These are phyloP conservation scores for Apolygus lucorum DNA, from an alignment of 1,140 invertebrate species.

Conservation along the genomic window DNA sequence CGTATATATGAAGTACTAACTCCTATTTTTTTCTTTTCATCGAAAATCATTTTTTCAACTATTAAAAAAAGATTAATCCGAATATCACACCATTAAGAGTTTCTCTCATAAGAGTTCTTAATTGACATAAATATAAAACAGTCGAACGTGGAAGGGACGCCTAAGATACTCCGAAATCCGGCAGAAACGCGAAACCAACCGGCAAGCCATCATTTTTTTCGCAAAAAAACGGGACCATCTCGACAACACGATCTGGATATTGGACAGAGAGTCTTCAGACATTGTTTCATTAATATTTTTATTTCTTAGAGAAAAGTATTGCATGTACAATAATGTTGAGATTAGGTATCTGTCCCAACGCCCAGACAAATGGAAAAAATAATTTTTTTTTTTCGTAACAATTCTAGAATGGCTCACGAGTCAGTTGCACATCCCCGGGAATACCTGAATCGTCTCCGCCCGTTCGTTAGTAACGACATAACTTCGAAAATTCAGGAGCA, in stretches of 20 bases:
- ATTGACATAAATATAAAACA: neutral
- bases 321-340: neutral
- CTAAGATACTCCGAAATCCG: neutral
- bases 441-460: constrained; percentile 3
- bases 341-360: constrained; percentile 1
- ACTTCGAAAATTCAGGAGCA: neutral
- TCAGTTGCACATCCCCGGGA: neutral
- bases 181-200: neutral
- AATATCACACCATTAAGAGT: neutral
- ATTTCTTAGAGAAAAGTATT: neutral
- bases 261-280: neutral
- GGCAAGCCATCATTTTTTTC: too few species aligned
- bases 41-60: neutral
- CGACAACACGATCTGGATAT: neutral
- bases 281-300: neutral
- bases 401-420: too few species aligned
- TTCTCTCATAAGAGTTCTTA: neutral
- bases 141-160: neutral
- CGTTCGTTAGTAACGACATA: neutral
- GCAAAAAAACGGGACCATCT: neutral
- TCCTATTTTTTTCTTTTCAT: neutral
- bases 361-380: too few species aligned
- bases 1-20: neutral
- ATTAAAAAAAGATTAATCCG: neutral
- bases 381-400: too few species aligned